Evolutionary conservation across 2,888 invertebrate genomes (phyloP), one percentile per base, ranked within the genome.

Genomic region (Nebria salina): DNA sequence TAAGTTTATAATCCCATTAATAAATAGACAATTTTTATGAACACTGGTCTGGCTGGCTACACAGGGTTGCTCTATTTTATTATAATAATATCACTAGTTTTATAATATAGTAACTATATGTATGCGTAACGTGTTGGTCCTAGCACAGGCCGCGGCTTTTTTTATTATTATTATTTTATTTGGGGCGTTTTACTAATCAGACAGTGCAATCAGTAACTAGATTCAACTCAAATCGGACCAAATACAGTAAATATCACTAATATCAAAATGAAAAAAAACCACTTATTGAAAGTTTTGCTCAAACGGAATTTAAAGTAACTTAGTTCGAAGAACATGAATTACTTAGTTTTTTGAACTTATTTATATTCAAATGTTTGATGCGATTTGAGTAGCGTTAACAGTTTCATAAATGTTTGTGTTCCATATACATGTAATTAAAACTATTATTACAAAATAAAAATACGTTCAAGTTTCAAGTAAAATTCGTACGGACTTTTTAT

Each of bases 1-100:
- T n/a, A 68, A 25, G 68, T 68, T 26, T 7, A 26, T 25, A 68
- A 68, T 54, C 54, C 54, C 54, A 8, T 54, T 54, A 54, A 54
- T 54, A 54, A 54, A 81, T 76, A 81, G 81, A 81, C 81, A 81
- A 76, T 76, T 81, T 54, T 54, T 54, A 76, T 81, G 81, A 81
- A 81, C 81, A 81, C 81, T 76, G 81, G 81, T 81, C 81, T 81
- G 81, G 76, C 81, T 81, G 81, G 81, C 81, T 81, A 81, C 81
- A 76, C 81, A 81, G 81, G 81, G 81, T 76, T 76, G 76, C 76
- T 81, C 75, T 81, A 76, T 76, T 75, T 75, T 80, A 43, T 26
- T 72, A 26, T 72, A 26, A 26, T 41, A 34, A 26, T 79, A 80
- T 80, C 80, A 78, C 78, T 78, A 78, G 66, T 78, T 78, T 78